Evolutionary conservation across 2,797 vertebrate genomes (phyloP), one percentile per base, ranked within the genome.

Genomic region (Caiman crocodilus): DNA sequence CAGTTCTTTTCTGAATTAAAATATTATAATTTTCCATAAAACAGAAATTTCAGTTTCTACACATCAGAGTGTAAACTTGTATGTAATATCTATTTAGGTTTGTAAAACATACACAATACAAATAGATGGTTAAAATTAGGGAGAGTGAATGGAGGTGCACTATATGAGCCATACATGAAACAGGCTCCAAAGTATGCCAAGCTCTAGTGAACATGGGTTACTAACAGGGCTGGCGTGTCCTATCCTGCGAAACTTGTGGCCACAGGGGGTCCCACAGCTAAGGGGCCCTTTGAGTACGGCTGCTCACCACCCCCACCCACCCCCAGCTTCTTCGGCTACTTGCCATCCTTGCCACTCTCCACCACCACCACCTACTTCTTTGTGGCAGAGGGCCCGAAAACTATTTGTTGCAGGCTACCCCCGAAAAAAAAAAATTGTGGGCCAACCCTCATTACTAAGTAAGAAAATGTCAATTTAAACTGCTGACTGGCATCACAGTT

Each of bases 401-500:
- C 42, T 50, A 50, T 50, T 50, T 50, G 42, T 50, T 50, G 42
- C 42, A 50, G 42, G 42, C 42, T 10, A 9, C 10, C 9, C 42
- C 42, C 42, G n/a, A n/a, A 35, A 35, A 35, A 35, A 35, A 32
- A 35, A 50, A 50, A 50, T 50, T 50, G 42, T 50, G 42, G 42
- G 42, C 42, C 42, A 50, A 10, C 42, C 42, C 42, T 50, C 3
- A 10, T 50, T 50, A 50, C 42, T 50, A 91, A 88, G 30, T 25
- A 28, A 5, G 23, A 85, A 85, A 82, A 75, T 87, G 80, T 71
- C 89, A 86, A 1, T 35, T 93, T 91, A 87, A 82, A 81, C 71
- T 96, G 77, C 18, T 95, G 80, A 79, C 58, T 87, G 85, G 84
- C 88, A 81, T 88, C 20, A 1, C 71, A 75, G 84, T 76, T 88